Percentiles rank a stretch among this genome's conserved stretches.
Conservation (phyloP, 2,888 invertebrate species). For the Latrodectus elegans region DNA sequence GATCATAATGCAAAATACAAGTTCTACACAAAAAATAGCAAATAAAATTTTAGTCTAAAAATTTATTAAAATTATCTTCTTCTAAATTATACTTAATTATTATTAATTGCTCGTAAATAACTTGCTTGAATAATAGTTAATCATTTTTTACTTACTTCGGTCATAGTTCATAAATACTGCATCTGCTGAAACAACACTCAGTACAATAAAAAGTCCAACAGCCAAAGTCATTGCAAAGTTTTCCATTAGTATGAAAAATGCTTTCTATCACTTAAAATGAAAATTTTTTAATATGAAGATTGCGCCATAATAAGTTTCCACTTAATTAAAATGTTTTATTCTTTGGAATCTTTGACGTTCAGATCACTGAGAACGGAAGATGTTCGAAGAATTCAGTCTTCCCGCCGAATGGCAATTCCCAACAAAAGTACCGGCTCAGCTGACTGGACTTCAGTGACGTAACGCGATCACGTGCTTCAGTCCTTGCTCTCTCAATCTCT, state of each 20-base stretch:
- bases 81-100: neutral
- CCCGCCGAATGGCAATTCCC: neutral
- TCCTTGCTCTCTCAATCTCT: constrained; percentile 28
- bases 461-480: constrained; percentile 41
- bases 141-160: constrained; percentile 54
- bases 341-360: too few relatives aligned
- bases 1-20: too few relatives aligned
- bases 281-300: neutral
- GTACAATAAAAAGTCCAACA: neutral
- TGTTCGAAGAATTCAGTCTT: neutral
- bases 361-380: neutral
- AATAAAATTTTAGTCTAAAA: neutral
- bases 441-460: constrained; percentile 31
- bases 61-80: neutral
- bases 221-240: neutral
- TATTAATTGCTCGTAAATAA: too few relatives aligned
- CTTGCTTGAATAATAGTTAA: neutral
- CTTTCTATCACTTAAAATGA: neutral
- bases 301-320: neutral
- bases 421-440: constrained; percentile 2
- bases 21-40: neutral
- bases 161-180: constrained; percentile 65
- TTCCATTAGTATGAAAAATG: neutral
- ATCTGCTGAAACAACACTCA: neutral
- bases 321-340: neutral